phyloP scores from a whole-genome alignment of 2,113 vertebrate species.

The Cyanoderma ruficeps region DNA sequence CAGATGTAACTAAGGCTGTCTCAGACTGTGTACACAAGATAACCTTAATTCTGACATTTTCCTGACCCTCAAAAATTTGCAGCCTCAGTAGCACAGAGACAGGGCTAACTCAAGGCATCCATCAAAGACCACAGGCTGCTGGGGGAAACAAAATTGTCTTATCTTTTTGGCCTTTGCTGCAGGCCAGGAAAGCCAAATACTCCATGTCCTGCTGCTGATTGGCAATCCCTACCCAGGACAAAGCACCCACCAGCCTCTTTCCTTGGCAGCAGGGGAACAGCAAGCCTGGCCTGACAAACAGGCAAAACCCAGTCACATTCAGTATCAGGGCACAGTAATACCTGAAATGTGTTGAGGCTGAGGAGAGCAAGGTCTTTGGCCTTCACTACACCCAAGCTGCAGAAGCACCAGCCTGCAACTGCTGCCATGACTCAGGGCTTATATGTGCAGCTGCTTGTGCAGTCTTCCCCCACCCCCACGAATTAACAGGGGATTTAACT shows the following conservation, averaged over 20 bases:
- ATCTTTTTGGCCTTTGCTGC: not conserved
- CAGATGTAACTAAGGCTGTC: not conserved
- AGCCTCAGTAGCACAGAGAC: not conserved
- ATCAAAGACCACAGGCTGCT: not conserved
- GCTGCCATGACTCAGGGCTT: not conserved
- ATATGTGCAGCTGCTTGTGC: not conserved
- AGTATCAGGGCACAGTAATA: not conserved
- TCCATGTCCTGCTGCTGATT: not conserved
- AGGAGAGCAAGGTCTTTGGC: not conserved
- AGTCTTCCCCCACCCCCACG: fast-evolving
- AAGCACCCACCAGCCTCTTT: not conserved
- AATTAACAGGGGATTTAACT: not conserved
- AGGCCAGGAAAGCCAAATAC: not conserved
- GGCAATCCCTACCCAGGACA: not conserved
- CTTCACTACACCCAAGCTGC: not conserved
- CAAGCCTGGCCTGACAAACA: not conserved
- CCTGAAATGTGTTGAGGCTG: not conserved
- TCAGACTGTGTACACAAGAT: not conserved
- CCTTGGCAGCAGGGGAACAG: not conserved
- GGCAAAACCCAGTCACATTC: not conserved
- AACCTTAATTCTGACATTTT: not conserved
- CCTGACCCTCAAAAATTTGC: not conserved
- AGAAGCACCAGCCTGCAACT: not conserved
- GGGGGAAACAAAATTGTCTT: not conserved
- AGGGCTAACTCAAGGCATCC: not conserved